Conservation (phyloP, 2,888 invertebrate species). For the Choristoneura rosaceana region DNA sequence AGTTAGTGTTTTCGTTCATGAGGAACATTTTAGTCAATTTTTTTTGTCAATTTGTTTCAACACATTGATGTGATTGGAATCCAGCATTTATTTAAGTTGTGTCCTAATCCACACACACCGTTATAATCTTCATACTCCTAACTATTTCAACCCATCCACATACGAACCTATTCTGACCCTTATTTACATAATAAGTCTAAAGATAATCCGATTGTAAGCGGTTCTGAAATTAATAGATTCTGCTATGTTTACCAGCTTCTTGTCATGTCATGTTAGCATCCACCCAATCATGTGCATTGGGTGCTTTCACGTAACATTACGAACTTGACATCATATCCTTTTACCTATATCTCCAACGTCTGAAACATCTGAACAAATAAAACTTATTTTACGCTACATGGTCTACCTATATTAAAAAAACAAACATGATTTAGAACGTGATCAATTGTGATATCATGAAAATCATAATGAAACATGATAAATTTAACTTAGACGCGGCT, state of each 20-base stretch:
- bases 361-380: conserved; percentile 4
- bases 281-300: too few relatives aligned
- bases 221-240: not conserved
- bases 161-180: too few relatives aligned
- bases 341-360: not conserved
- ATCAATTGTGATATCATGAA: not conserved
- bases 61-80: too few relatives aligned
- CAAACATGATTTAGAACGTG: not conserved
- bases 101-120: too few relatives aligned
- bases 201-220: conserved; percentile 2
- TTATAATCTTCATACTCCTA: too few relatives aligned
- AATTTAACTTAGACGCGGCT: not conserved
- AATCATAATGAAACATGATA: not conserved
- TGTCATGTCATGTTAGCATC: conserved; percentile 5
- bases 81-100: too few relatives aligned
- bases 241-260: not conserved
- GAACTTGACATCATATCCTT: not conserved
- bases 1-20: not conserved
- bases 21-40: not conserved
- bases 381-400: not conserved
- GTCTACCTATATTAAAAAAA: not conserved
- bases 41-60: not conserved
- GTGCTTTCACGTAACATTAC: not conserved
- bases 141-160: too few relatives aligned
- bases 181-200: not conserved